Conservation (phyloP, 2,888 invertebrate species). For the Melanotus villosus region DNA sequence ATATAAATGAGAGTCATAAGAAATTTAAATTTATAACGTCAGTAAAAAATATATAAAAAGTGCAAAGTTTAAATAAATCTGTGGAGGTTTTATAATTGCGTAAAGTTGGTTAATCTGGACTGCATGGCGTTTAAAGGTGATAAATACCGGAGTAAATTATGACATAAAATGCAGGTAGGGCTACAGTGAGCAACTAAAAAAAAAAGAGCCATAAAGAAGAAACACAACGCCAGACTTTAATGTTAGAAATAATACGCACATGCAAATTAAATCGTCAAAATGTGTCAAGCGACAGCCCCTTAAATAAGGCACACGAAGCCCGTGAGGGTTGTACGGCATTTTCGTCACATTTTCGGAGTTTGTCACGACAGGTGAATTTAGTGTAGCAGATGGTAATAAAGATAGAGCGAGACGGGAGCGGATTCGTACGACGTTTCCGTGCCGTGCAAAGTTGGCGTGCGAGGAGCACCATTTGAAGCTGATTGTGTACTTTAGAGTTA, state of each 20-base stretch:
- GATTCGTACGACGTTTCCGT: conserved; percentile 46
- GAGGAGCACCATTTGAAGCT: conserved; percentile 50
- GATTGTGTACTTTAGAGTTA: conserved; percentile 50
- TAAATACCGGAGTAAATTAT: neutral
- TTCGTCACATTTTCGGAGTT: conserved; percentile 43
- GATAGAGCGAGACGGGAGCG: conserved; percentile 49
- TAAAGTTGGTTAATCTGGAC: too few relatives aligned
- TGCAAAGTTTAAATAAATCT: too few relatives aligned
- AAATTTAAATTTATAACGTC: too few relatives aligned
- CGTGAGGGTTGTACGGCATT: conserved; percentile 28
- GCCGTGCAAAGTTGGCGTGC: conserved; percentile 52
- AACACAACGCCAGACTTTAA: conserved; percentile 31
- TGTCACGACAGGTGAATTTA: conserved; percentile 55
- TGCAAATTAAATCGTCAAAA: conserved; percentile 40
- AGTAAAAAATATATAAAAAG: too few relatives aligned
- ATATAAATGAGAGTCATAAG: too few relatives aligned
- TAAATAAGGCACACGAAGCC: conserved; percentile 30
- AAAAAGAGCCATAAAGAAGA: conserved; percentile 24
- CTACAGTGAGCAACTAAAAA: neutral
- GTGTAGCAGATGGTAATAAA: conserved; percentile 56
- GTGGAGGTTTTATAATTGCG: too few relatives aligned
- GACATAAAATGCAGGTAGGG: neutral
- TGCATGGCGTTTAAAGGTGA: too few relatives aligned
- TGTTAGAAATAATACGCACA: conserved; percentile 30
- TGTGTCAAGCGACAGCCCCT: conserved; percentile 33